These are phyloP conservation scores for Apis cerana DNA, from an alignment of 1,140 invertebrate species.

Conservation along the genomic window DNA sequence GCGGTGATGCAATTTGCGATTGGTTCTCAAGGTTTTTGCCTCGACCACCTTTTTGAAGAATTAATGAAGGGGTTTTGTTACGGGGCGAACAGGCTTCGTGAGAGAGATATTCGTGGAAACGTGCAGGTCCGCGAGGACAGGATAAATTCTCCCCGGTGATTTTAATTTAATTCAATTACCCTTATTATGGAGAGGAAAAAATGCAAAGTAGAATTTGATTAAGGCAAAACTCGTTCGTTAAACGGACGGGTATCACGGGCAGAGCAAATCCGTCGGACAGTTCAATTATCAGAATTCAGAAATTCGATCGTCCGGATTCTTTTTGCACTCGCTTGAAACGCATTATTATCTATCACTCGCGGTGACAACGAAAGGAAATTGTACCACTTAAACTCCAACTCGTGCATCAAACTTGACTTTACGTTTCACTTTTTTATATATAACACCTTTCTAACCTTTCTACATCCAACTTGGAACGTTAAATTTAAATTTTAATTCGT, in stretches of 20 bases:
- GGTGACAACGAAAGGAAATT: conserved; percentile 9
- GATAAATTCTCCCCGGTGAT: not conserved
- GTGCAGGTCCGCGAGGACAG: not conserved
- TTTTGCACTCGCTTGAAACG: not conserved
- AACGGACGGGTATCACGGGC: not conserved
- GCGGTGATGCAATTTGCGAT: conserved; percentile 29
- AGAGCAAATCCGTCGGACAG: conserved; percentile 11
- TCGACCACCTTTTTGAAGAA: not conserved
- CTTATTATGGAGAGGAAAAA: not conserved
- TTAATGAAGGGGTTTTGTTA: not conserved
- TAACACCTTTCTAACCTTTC: not conserved
- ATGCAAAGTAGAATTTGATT: not conserved
- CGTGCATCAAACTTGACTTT: not conserved
- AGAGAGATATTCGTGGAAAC: not conserved
- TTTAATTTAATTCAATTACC: too few relatives aligned
- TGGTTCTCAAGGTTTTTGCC: conserved; percentile 21
- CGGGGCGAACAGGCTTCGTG: not conserved
- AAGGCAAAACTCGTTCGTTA: not conserved
- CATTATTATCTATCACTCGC: not conserved
- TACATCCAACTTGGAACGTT: not conserved
- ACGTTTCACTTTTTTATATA: too few relatives aligned
- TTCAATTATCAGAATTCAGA: conserved; percentile 1
- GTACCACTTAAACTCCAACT: not conserved
- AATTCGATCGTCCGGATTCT: not conserved
- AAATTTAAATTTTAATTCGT: not conserved